Base-by-base conservation (phyloP, 2,797 vertebrate genomes). In the Anguilla megastoma region DNA sequence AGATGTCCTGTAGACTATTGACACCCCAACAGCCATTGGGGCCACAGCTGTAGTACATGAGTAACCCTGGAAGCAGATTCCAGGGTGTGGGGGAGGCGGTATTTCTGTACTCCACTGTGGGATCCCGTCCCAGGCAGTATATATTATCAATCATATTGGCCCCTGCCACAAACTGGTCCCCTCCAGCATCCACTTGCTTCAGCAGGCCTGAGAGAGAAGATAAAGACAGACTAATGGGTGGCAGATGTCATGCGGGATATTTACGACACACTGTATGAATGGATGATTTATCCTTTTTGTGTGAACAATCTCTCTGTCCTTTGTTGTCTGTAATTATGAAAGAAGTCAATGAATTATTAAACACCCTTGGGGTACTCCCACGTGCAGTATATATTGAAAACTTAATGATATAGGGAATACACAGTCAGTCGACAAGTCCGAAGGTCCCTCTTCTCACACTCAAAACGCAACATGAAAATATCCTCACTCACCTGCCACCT, bases 111-210 rank as follows among this genome's bases (percentile, higher is more conserved):
- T 0, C 0, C 1, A 10, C 8, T 0, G 90, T 86, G 0, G 0
- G 0, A 3, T 0, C 8, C 16, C 60, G 87, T 12, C 2, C 60
- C 63, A 93, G 74, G 56, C 93, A 94, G 87, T 24, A 33, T 4
- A 36, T 3, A 0, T 0, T 0, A 16, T 18, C 0, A 1, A 0
- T 0, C 6, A 0, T 0, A 0, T 79, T 54, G 14, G 85, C 63
- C 33, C 93, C 94, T 3, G 85, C 89, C 60, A 91, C 0, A 0
- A 89, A 87, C 10, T 85, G 66, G 8, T 84, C 0, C 69, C 93
- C 93, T 48, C 94, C 93, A 5, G 93, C 93, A 87, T 93, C 93
- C 85, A 92, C 54, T 60, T 92, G 91, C 2, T 6, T 30, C 85
- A 94, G 6, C 5, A 0, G 0, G 52, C 89, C 92, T 93, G 60